phyloP scores from a whole-genome alignment of 2,797 vertebrate species.

The Petrocephalus sullivani region DNA sequence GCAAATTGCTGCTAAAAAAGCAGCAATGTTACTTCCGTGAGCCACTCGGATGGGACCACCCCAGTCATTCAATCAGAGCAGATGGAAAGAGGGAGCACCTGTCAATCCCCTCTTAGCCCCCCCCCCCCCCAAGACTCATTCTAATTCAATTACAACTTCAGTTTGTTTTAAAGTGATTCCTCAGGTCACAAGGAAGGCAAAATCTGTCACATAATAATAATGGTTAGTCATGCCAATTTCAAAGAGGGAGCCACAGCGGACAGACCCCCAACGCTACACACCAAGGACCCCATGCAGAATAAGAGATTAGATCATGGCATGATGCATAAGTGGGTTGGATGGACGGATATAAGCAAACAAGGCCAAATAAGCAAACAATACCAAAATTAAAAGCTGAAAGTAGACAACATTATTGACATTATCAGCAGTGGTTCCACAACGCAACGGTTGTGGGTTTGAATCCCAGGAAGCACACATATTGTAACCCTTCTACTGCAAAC shows the following conservation, averaged over 20 bases:
- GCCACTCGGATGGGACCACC: constrained; percentile 18
- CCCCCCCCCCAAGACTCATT: constrained; percentile 9
- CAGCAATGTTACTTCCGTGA: constrained; percentile 12
- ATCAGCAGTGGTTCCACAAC: background rate
- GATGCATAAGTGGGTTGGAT: background rate
- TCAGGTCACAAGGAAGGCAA: background rate
- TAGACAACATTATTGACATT: background rate
- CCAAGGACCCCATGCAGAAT: background rate
- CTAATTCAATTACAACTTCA: constrained; percentile 12
- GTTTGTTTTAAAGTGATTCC: background rate
- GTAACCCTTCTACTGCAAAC: background rate
- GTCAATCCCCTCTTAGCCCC: constrained; percentile 12
- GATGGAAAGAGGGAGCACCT: background rate
- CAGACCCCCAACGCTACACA: background rate
- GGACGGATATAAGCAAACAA: background rate
- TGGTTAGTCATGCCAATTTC: background rate
- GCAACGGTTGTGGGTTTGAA: background rate
- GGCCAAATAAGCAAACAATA: background rate
- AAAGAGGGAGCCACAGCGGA: background rate
- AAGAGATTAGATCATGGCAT: background rate
- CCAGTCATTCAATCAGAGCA: constrained; percentile 2
- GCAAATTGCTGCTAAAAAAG: constrained; percentile 21
- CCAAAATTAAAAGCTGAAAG: background rate
- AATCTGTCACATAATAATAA: background rate
- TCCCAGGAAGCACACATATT: background rate